A percentile compares a stretch with the other conserved stretches of the same genome.
Evolutionary conservation across 2,888 invertebrate genomes (phyloP).

Genomic region (Pelosia muscerda): DNA sequence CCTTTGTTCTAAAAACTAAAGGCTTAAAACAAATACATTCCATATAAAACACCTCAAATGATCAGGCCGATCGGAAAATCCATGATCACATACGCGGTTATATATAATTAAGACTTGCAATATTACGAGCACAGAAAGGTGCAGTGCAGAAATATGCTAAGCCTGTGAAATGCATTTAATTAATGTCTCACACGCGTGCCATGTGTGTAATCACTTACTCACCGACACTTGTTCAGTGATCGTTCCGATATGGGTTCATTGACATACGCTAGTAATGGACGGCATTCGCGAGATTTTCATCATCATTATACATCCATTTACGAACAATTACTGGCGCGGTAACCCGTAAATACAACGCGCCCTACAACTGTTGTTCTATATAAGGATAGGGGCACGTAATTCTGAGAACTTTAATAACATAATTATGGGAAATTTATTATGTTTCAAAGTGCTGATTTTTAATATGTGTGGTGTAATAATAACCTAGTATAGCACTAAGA

Average conservation of each 20-base stretch:
- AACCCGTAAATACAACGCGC: constrained; percentile 19
- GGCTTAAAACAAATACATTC: background rate
- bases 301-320: constrained; percentile 42
- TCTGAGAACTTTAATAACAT: constrained; percentile 18
- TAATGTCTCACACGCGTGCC: constrained; percentile 18
- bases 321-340: constrained; percentile 42
- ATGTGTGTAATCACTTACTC: constrained; percentile 24
- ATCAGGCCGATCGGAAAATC: background rate
- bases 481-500: background rate
- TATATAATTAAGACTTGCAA: background rate
- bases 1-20: too few species aligned
- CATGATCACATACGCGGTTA: background rate
- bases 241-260: constrained; percentile 38
- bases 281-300: constrained; percentile 43
- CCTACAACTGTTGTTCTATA: constrained; percentile 15
- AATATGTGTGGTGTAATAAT: background rate
- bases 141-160: background rate
- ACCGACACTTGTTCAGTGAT: constrained; percentile 32
- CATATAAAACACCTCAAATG: background rate
- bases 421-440: constrained; percentile 12
- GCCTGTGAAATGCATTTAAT: constrained; percentile 15
- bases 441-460: constrained; percentile 1
- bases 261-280: constrained; percentile 41
- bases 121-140: too few species aligned
- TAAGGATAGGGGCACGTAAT: constrained; percentile 21